Percentiles rank a stretch among this genome's conserved stretches.
Evolutionary conservation across 2,888 invertebrate species (phyloP).

Genomic region (Clusia tigrina): DNA sequence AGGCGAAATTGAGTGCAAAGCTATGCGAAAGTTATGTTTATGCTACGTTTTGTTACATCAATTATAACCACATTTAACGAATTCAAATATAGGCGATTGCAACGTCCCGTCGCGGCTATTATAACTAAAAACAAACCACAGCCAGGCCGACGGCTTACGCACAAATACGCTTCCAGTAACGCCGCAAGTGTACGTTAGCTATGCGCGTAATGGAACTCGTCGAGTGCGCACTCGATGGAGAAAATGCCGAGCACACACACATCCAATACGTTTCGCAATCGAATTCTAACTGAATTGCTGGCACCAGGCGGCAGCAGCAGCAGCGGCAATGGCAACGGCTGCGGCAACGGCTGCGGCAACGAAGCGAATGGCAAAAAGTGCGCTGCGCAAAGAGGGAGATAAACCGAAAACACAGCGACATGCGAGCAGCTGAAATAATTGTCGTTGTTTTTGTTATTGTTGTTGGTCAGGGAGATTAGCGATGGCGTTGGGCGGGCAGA

Average conservation of each 20-base stretch:
- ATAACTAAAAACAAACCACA: neutral
- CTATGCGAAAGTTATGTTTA: too few relatives aligned
- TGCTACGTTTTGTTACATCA: too few relatives aligned
- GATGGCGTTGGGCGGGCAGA: neutral
- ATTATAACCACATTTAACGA: too few relatives aligned
- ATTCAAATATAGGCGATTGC: too few relatives aligned
- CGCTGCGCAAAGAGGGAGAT: neutral
- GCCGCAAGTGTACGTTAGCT: neutral
- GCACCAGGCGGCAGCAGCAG: too few relatives aligned
- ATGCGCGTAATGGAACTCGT: neutral
- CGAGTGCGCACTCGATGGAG: neutral
- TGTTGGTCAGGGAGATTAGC: neutral
- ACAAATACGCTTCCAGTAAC: neutral
- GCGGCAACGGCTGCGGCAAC: constrained; percentile 8
- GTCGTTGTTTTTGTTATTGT: too few relatives aligned
- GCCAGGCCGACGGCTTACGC: neutral
- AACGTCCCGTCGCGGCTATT: too few relatives aligned
- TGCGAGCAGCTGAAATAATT: neutral
- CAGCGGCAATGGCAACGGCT: neutral
- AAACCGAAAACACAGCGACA: constrained; percentile 4
- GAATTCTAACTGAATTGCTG: constrained; percentile 58
- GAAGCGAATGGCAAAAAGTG: neutral
- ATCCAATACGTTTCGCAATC: constrained; percentile 56
- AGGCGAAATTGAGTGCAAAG: too few relatives aligned
- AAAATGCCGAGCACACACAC: constrained; percentile 26